A percentile compares a stretch with the other conserved stretches of the same genome.
phyloP scores from a whole-genome alignment of 2,888 invertebrate genomes.

The Erpobdella octoculata region DNA sequence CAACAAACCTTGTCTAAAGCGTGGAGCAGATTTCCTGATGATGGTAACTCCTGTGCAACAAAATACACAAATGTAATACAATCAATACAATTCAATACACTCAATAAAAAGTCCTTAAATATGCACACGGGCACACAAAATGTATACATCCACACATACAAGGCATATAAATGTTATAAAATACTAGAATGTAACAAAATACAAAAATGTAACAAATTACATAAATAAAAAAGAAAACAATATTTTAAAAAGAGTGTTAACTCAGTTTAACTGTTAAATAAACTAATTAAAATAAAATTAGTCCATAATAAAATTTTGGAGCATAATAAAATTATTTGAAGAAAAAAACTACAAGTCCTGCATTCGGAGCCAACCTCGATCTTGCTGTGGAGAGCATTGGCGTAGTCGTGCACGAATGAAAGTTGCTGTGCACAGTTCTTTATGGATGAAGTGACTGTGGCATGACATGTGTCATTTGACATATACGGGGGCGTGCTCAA shows the following conservation, averaged over 20 bases:
- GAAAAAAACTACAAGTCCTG: background rate
- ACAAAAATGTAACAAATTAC: too few species aligned
- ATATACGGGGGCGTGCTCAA: background rate
- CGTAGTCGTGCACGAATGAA: background rate
- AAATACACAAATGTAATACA: too few species aligned
- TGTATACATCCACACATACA: too few species aligned
- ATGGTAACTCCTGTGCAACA: conserved; percentile 29
- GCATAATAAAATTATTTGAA: background rate
- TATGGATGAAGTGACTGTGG: conserved; percentile 3
- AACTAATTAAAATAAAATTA: background rate
- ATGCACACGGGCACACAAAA: too few species aligned
- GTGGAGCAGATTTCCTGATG: conserved; percentile 27
- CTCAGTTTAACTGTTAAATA: background rate
- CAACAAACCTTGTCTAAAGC: conserved; percentile 29
- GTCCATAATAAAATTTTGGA: background rate
- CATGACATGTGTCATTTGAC: background rate
- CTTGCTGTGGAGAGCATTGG: background rate
- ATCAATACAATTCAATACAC: too few species aligned
- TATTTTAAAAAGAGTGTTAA: background rate
- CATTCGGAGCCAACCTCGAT: conserved; percentile 12
- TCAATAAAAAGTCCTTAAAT: too few species aligned
- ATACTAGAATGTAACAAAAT: too few species aligned
- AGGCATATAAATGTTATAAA: too few species aligned
- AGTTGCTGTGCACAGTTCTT: conserved; percentile 12
- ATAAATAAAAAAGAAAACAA: too few species aligned